Evolutionary conservation across 2,113 vertebrate genomes (phyloP).

Genomic region (Hydrolagus affinis): DNA sequence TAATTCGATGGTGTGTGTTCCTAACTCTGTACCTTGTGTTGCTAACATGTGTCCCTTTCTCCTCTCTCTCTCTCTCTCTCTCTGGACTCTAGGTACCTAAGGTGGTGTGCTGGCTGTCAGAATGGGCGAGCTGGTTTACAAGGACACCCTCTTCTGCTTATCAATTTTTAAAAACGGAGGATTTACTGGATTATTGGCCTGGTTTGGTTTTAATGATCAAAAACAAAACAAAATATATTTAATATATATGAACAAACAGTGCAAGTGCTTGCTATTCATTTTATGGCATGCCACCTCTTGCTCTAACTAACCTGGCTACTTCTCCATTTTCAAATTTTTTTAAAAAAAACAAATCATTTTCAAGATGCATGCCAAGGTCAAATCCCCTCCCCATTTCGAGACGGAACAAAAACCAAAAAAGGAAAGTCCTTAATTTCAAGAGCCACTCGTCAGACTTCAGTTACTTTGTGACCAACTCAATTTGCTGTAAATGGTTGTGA

Average conservation of each 20-base stretch:
- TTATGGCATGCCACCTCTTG: conserved; percentile 12
- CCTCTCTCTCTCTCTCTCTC: conserved; percentile 14
- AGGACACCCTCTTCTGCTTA: conserved; percentile 41
- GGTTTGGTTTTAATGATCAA: conserved; percentile 31
- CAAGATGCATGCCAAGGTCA: conserved; percentile 18
- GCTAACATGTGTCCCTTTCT: conserved; percentile 21
- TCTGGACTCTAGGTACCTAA: conserved; percentile 42
- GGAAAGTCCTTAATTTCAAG: neutral
- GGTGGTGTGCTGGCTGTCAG: conserved; percentile 64
- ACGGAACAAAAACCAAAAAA: neutral
- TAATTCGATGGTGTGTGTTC: neutral
- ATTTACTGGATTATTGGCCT: conserved; percentile 38
- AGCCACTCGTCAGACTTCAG: conserved; percentile 3
- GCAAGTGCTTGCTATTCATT: conserved; percentile 9
- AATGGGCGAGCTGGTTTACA: conserved; percentile 69
- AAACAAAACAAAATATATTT: neutral
- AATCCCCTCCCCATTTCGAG: conserved; percentile 7
- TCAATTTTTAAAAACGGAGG: conserved; percentile 23
- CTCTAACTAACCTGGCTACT: conserved; percentile 23
- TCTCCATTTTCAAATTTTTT: neutral
- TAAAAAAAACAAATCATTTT: conserved; percentile 20
- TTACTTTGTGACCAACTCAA: neutral
- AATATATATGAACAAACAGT: neutral
- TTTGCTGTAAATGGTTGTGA: neutral
- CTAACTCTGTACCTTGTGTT: neutral